A percentile compares a stretch with the other conserved stretches of the same genome.
Conservation (phyloP, 2,797 vertebrate genomes). For the Melanotaenia nigrans region DNA sequence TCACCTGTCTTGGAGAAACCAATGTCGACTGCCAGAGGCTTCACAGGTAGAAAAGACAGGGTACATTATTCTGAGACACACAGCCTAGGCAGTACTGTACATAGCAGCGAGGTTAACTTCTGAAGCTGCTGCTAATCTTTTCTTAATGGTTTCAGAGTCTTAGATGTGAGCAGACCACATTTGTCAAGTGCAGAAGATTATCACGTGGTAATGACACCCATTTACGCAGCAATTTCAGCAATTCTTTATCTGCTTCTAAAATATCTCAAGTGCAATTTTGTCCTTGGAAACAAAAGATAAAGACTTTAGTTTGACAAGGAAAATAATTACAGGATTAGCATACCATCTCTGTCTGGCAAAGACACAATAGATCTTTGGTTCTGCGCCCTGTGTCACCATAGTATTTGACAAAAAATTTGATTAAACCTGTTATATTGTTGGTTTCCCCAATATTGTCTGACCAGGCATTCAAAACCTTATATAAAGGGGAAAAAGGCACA, state of each 20-base stretch:
- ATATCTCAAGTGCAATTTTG: slow-evolving; percentile 28
- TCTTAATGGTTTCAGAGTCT: slow-evolving; percentile 14
- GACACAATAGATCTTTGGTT: slow-evolving; percentile 51
- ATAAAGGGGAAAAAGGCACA: slow-evolving; percentile 14
- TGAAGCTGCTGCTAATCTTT: slow-evolving; percentile 12
- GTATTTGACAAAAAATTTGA: slow-evolving; percentile 35
- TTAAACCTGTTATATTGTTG: slow-evolving; percentile 25
- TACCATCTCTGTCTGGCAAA: slow-evolving; percentile 54
- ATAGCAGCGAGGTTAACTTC: background rate
- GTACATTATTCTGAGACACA: slow-evolving; percentile 29
- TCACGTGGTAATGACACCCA: slow-evolving; percentile 2
- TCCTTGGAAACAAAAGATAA: slow-evolving; percentile 49
- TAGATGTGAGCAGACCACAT: slow-evolving; percentile 9
- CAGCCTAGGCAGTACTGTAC: slow-evolving; percentile 2
- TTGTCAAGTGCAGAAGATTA: slow-evolving; percentile 30
- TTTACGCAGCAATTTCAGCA: slow-evolving; percentile 18
- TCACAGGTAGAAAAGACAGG: slow-evolving; percentile 44
- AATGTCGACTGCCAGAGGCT: slow-evolving; percentile 35
- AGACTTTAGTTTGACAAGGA: slow-evolving; percentile 54
- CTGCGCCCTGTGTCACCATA: slow-evolving; percentile 44
- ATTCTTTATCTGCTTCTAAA: slow-evolving; percentile 32
- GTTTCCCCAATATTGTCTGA: slow-evolving; percentile 22
- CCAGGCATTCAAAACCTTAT: slow-evolving; percentile 13
- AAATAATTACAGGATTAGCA: slow-evolving; percentile 60
- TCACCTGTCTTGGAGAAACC: slow-evolving; percentile 46